A percentile compares a stretch with the other conserved stretches of the same genome.
Conservation (phyloP, 2,797 vertebrate genomes). For the Ispidina picta region DNA sequence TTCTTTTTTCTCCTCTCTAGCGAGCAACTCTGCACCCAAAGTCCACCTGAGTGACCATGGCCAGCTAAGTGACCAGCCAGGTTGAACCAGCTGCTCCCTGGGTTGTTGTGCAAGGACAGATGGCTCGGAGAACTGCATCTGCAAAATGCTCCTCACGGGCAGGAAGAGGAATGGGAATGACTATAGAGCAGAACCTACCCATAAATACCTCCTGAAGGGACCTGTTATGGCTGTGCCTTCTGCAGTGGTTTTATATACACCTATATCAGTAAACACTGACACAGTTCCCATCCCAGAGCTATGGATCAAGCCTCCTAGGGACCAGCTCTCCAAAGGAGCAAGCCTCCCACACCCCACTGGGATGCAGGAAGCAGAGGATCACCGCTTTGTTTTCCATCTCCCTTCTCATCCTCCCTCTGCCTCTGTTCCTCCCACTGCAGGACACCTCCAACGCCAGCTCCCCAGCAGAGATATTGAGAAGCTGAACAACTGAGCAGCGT, state of each 20-base stretch:
- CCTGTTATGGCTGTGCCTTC: neutral
- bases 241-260: neutral
- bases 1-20: neutral
- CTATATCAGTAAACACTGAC: neutral
- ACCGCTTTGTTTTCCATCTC: neutral
- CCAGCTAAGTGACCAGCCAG: neutral
- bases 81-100: neutral
- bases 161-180: neutral
- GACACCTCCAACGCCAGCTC: neutral
- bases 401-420: neutral
- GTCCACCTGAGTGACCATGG: neutral
- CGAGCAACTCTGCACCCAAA: neutral
- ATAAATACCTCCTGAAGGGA: neutral
- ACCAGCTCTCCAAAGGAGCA: neutral
- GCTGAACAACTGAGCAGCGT: conserved; percentile 28
- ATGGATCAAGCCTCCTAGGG: neutral
- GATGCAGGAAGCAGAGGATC: neutral
- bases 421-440: neutral
- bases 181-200: neutral
- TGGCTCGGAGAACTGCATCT: neutral
- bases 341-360: no score
- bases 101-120: neutral
- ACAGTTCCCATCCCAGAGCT: neutral
- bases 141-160: neutral
- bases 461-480: conserved; percentile 24